phyloP scores from a whole-genome alignment of 1,140 invertebrate species.

The Ceratosolen fusciceps region DNA sequence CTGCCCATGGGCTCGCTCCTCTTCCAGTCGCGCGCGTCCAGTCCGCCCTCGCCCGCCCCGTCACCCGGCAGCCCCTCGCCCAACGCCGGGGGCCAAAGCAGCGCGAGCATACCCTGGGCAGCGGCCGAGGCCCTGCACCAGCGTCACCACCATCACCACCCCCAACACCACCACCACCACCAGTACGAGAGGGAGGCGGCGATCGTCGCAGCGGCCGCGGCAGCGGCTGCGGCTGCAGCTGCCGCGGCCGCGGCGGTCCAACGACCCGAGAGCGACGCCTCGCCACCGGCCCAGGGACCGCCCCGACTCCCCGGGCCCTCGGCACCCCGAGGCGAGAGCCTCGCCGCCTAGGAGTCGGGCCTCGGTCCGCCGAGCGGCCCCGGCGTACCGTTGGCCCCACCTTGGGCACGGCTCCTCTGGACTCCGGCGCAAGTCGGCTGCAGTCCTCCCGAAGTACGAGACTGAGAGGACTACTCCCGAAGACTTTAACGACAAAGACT shows the following conservation, averaged over 20 bases:
- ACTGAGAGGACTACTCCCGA: too few relatives aligned
- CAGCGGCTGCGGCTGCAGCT: conserved; percentile 22
- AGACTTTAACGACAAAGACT: too few relatives aligned
- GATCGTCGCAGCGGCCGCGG: conserved; percentile 22
- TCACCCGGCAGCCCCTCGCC: conserved; percentile 63
- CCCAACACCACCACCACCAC: conserved; percentile 60
- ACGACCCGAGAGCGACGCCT: conserved; percentile 55
- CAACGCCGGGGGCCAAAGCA: conserved; percentile 65
- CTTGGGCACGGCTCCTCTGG: conserved; percentile 56
- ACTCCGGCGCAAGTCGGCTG: background rate
- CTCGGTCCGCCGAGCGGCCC: background rate
- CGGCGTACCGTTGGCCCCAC: too few relatives aligned
- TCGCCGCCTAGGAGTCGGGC: conserved; percentile 64
- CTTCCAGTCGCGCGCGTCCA: conserved; percentile 54
- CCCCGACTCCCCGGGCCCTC: conserved; percentile 65
- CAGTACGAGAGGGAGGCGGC: conserved; percentile 63
- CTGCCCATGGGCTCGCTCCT: conserved; percentile 66
- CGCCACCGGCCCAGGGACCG: conserved; percentile 60
- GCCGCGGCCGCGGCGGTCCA: conserved; percentile 48
- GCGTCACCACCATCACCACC: conserved; percentile 62
- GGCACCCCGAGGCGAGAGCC: conserved; percentile 68
- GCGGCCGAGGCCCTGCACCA: conserved; percentile 60
- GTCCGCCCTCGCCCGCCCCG: conserved; percentile 62
- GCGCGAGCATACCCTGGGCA: conserved; percentile 58
- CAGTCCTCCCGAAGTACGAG: background rate